phyloP scores from a whole-genome alignment of 2,888 invertebrate species.

The Hipparchia sbordonii region DNA sequence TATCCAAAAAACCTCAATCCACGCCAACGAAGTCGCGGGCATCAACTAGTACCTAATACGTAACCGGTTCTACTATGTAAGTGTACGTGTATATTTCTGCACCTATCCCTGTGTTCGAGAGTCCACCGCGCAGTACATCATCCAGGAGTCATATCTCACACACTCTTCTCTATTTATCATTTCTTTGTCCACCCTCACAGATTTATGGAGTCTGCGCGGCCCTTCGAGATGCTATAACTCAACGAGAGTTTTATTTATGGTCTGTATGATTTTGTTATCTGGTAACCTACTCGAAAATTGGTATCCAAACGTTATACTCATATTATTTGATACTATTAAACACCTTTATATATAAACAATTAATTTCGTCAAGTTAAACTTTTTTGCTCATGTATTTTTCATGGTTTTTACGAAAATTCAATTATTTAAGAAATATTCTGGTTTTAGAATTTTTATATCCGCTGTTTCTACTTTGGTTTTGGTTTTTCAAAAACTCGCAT shows the following conservation, averaged over 20 bases:
- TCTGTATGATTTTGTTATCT: conserved; percentile 40
- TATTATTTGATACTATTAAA: not conserved
- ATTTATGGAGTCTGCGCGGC: conserved; percentile 56
- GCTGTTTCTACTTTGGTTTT: no score
- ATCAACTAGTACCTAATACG: no score
- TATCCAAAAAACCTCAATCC: no score
- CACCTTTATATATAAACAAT: no score
- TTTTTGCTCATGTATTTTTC: no score
- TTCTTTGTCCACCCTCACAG: conserved; percentile 71
- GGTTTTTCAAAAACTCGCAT: no score
- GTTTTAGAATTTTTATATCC: no score
- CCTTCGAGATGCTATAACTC: conserved; percentile 53
- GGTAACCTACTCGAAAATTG: conserved; percentile 32
- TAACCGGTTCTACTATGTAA: no score
- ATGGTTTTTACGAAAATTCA: no score
- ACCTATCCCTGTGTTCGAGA: conserved; percentile 22
- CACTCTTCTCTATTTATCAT: conserved; percentile 67
- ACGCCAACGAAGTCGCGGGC: no score
- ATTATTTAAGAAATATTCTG: no score
- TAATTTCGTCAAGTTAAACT: no score
- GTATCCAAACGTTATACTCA: not conserved
- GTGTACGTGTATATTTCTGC: not conserved
- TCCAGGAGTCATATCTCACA: conserved; percentile 59
- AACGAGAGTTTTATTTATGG: conserved; percentile 53
- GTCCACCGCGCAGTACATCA: conserved; percentile 62